Base-by-base conservation (phyloP, 2,797 vertebrate species). In the Diceros bicornis region DNA sequence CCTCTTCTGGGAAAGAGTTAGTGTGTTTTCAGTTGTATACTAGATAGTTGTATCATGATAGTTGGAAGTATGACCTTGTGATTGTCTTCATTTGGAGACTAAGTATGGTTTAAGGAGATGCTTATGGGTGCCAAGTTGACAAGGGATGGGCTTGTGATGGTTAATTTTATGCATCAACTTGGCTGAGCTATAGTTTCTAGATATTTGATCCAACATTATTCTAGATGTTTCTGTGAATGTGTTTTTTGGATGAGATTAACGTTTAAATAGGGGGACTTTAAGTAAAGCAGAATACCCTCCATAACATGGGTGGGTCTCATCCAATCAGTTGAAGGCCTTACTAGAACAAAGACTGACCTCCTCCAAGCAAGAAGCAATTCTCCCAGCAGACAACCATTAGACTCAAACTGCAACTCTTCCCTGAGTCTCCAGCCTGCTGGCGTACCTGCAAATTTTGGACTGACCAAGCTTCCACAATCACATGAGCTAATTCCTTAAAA, bases 401-500 rank as follows among this genome's bases (percentile, higher is more conserved):
- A 52, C 50, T 52, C 50, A 52, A 68, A 82, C 59, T 59, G 78
- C 32, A 57, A 14, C 59, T 57, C 37, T 57, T 57, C 59, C 20
- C 68, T 21, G 34, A 41, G 59, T 68, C 34, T 64, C 50, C 37
- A 82, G 32, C 25, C 47, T 91, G n/a, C 34, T 10, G 7, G 57
- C 7, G 14, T 82, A 37, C 10, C 32, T 81, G 75, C 34, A 95
- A 34, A 82, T 64, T 71, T 50, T 61, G 37, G 32, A 41, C 7
- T 90, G 66, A 81, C 10, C 32, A 83, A 94, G 37, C 50, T 44
- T 92, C n/a, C 27, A 75, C 72, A 81, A 34, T 68, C 25, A 27
- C 8, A 13, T 92, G 52, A 95, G 57, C 57, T 85, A 78, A 34
- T 27, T 83, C 52, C 44, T 66, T 72, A 82, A 84, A 89, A 94